Evolutionary conservation across 2,113 vertebrate species (phyloP).

Genomic region (Pseudopipra pipra): DNA sequence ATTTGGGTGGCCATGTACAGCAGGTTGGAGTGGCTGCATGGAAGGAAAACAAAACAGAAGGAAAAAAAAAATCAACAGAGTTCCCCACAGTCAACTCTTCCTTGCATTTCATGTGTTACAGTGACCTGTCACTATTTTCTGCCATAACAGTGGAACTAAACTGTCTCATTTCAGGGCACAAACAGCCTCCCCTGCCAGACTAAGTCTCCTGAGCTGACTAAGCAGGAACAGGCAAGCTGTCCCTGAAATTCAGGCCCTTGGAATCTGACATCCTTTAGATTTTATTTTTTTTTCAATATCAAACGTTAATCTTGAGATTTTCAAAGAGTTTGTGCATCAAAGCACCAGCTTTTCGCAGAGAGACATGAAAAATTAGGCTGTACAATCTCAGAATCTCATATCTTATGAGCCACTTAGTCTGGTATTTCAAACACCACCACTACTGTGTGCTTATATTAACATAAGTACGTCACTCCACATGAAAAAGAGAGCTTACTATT

Average conservation of each 20-base stretch:
- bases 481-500: neutral
- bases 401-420: neutral
- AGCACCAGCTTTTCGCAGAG: neutral
- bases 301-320: neutral
- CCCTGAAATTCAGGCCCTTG: neutral
- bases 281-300: neutral
- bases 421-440: neutral
- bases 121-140: neutral
- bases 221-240: neutral
- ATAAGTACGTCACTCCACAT: neutral
- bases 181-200: neutral
- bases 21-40: conserved; percentile 80
- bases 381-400: neutral
- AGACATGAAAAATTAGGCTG: neutral
- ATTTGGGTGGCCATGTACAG: conserved; percentile 92
- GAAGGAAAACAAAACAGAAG: neutral
- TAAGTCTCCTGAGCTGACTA: neutral
- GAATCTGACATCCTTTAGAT: neutral
- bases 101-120: neutral
- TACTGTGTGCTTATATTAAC: neutral
- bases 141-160: neutral
- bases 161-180: neutral
- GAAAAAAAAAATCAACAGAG: neutral
- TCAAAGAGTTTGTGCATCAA: neutral
- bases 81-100: neutral